These are phyloP conservation scores for Mamestra configurata DNA, from an alignment of 1,140 invertebrate species.

Conservation along the genomic window DNA sequence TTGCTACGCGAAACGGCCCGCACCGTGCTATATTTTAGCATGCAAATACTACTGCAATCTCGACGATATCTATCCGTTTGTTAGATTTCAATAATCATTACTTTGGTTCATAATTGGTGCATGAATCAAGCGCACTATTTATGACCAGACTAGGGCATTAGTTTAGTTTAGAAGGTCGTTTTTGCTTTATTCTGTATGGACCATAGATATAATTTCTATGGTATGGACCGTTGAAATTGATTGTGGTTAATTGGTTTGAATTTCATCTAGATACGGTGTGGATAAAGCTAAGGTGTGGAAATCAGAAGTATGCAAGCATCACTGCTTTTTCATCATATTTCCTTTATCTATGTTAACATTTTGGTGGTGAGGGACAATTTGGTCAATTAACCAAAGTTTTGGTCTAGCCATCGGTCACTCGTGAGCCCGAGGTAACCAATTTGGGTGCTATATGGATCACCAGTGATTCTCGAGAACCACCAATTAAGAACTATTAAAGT, in stretches of 20 bases:
- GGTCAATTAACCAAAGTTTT: no score
- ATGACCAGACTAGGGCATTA: background rate
- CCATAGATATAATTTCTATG: no score
- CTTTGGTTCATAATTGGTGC: slow-evolving; percentile 5
- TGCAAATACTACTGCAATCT: slow-evolving; percentile 31
- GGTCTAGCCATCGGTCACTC: no score
- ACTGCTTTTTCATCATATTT: no score
- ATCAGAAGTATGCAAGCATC: no score
- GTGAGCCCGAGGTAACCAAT: no score
- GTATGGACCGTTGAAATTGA: background rate
- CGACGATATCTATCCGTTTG: background rate
- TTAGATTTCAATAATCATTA: slow-evolving; percentile 24
- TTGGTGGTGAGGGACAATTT: no score
- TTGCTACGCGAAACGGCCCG: slow-evolving; percentile 6
- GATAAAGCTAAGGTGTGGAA: background rate
- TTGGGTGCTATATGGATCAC: no score
- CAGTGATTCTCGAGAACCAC: no score
- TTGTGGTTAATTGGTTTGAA: background rate
- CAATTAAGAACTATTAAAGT: no score
- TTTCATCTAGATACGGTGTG: no score
- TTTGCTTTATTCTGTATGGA: background rate
- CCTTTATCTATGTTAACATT: no score
- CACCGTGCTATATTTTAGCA: slow-evolving; percentile 26
- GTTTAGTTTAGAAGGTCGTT: background rate
- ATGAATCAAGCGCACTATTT: background rate